A percentile compares a stretch with the other conserved stretches of the same genome.
These are phyloP conservation scores for Aphelocoma californica DNA, from an alignment of 2,797 vertebrate genomes.

Conservation along the genomic window DNA sequence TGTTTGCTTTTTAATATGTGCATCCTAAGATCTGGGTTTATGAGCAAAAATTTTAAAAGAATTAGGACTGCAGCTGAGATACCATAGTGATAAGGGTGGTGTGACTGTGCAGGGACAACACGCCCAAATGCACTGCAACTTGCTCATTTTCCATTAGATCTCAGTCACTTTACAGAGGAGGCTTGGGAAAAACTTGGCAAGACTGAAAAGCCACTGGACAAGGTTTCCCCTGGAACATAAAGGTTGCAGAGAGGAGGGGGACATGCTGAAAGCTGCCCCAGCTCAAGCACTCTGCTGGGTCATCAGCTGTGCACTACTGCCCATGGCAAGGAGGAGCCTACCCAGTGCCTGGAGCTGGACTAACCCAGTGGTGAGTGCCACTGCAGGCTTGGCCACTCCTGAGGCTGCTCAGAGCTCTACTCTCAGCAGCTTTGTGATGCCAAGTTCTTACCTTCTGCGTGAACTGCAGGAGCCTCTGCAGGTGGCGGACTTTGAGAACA, in stretches of 20 bases:
- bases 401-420: background rate
- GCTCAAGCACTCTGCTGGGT: background rate
- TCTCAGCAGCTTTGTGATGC: background rate
- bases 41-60: background rate
- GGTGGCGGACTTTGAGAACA: background rate
- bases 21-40: background rate
- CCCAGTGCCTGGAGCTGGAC: background rate
- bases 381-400: background rate
- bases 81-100: background rate
- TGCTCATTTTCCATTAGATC: background rate
- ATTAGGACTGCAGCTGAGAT: background rate
- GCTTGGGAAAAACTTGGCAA: background rate
- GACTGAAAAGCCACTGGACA: background rate
- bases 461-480: background rate
- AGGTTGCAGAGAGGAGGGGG: background rate
- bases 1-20: background rate
- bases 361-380: background rate
- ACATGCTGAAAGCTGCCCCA: background rate
- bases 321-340: background rate
- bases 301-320: background rate
- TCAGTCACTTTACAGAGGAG: background rate
- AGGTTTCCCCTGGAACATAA: background rate
- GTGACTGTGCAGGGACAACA: background rate
- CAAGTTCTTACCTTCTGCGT: rapidly evolving
- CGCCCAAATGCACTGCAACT: background rate